These are phyloP conservation scores for Pygoscelis adeliae DNA, from an alignment of 2,113 vertebrate species.

Conservation along the genomic window DNA sequence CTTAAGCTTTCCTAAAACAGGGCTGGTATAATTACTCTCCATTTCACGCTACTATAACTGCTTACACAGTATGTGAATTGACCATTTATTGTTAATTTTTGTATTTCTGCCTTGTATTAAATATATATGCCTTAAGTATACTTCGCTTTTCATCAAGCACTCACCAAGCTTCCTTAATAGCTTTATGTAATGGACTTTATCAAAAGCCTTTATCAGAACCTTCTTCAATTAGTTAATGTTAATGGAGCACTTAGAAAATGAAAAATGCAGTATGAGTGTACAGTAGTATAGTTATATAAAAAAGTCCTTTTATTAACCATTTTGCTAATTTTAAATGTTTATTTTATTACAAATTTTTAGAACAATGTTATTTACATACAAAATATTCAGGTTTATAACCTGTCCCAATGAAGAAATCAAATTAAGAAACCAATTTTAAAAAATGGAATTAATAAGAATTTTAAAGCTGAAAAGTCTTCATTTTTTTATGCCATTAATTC, in stretches of 20 bases:
- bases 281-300: background rate
- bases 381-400: background rate
- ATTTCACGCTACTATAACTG: background rate
- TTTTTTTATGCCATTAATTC: background rate
- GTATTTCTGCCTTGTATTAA: background rate
- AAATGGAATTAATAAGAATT: background rate
- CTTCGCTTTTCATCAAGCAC: background rate
- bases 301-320: background rate
- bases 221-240: constrained; percentile 6
- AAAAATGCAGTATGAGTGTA: background rate
- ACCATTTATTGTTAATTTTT: background rate
- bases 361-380: background rate
- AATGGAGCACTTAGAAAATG: constrained; percentile 1
- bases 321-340: background rate
- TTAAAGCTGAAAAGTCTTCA: background rate
- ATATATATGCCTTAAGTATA: background rate
- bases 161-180: background rate
- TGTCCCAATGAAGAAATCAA: background rate
- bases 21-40: background rate
- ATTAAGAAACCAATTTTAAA: background rate
- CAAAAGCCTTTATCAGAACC: background rate
- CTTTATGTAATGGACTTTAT: background rate
- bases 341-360: background rate
- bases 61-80: background rate
- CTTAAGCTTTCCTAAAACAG: background rate